These are phyloP conservation scores for Chionoecetes opilio DNA, from an alignment of 1,140 invertebrate genomes.

Conservation along the genomic window DNA sequence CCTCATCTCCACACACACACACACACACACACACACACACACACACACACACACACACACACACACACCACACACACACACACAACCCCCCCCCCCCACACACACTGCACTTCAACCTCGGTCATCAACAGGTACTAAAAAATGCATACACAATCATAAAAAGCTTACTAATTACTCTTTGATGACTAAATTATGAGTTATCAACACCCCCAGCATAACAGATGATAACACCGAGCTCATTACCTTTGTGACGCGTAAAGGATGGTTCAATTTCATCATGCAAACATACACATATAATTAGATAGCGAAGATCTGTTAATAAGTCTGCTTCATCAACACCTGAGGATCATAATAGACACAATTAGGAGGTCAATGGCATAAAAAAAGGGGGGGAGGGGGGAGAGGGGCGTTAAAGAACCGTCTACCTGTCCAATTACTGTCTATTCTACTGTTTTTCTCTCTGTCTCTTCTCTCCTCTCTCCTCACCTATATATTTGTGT, in stretches of 20 bases:
- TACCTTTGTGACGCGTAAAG: not conserved
- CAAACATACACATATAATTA: not conserved
- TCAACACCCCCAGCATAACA: not conserved
- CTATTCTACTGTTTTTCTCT: too few relatives aligned
- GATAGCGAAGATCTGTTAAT: not conserved
- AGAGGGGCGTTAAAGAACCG: too few relatives aligned
- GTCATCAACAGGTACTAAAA: not conserved
- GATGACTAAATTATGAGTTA: not conserved
- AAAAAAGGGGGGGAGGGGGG: too few relatives aligned
- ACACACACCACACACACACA: slow-evolving; percentile 40
- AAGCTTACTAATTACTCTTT: not conserved
- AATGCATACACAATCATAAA: slow-evolving; percentile 16
- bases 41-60: slow-evolving; percentile 53
- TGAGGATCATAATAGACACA: not conserved
- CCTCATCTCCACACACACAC: not conserved
- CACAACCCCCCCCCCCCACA: too few relatives aligned
- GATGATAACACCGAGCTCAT: not conserved
- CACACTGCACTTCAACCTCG: not conserved
- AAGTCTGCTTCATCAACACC: not conserved
- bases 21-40: slow-evolving; percentile 45
- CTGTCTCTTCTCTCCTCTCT: too few relatives aligned
- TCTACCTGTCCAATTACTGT: too few relatives aligned
- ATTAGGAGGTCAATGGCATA: too few relatives aligned
- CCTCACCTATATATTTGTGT: too few relatives aligned
- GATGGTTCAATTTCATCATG: not conserved